Evolutionary conservation across 1,140 invertebrate species (phyloP).

Genomic region (Anastrepha obliqua): DNA sequence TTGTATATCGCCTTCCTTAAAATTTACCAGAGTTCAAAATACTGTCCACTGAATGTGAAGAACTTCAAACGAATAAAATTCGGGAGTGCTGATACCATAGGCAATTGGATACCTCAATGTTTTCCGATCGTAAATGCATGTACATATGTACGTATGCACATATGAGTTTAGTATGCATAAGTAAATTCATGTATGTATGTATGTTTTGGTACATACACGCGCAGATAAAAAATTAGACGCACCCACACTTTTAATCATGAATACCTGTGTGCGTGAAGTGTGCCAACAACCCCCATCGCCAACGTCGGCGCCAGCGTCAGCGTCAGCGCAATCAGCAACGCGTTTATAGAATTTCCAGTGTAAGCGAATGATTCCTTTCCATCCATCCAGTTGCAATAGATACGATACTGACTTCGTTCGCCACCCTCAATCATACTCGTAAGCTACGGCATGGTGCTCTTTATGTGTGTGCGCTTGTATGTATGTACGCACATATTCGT

Average conservation of each 20-base stretch:
- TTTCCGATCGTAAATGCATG: too few species aligned
- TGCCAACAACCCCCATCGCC: neutral
- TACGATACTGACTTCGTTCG: neutral
- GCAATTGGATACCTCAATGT: too few species aligned
- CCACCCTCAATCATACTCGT: neutral
- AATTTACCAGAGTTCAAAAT: too few species aligned
- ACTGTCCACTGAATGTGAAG: too few species aligned
- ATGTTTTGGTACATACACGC: too few species aligned
- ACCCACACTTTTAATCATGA: neutral
- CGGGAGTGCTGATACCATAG: too few species aligned
- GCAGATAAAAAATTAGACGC: neutral
- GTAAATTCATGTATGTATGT: neutral
- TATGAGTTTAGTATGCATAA: neutral
- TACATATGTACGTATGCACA: too few species aligned
- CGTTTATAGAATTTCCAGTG: neutral
- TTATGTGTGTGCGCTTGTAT: neutral
- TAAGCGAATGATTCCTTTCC: neutral
- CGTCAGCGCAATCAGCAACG: constrained; percentile 5
- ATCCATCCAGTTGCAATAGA: neutral
- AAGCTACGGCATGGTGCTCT: neutral
- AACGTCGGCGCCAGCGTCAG: neutral
- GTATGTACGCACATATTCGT: neutral
- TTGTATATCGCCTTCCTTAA: too few species aligned
- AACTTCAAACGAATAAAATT: too few species aligned
- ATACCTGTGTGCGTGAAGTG: neutral